Conservation (phyloP, 2,113 vertebrate species). For the Prunella himalayana region DNA sequence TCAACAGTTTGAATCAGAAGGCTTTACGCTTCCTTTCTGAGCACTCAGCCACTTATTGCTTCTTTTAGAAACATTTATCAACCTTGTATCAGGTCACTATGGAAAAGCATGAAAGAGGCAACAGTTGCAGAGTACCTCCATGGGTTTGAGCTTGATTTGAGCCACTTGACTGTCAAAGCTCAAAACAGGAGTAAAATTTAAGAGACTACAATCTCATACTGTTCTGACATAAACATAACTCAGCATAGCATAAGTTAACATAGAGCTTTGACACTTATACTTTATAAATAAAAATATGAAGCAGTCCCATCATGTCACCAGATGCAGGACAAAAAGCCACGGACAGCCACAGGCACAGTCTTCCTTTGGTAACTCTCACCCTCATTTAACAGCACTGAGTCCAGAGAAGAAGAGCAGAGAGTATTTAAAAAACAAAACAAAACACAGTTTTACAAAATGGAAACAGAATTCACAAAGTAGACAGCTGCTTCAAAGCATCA, state of each 20-base stretch:
- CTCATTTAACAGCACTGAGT: not conserved
- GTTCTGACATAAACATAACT: not conserved
- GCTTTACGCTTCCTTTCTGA: constrained; percentile 15
- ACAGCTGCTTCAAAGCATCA: not conserved
- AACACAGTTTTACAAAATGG: not conserved
- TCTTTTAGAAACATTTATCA: constrained; percentile 42
- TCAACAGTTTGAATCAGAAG: constrained; percentile 4
- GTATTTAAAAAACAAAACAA: not conserved
- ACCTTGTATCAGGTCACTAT: not conserved
- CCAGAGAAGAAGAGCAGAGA: not conserved
- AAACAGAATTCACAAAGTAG: not conserved
- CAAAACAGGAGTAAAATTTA: not conserved
- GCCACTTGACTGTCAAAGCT: not conserved
- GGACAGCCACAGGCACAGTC: fast-evolving
- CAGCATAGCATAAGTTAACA: not conserved
- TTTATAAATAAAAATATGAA: not conserved
- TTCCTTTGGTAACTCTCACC: not conserved
- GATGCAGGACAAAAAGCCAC: not conserved
- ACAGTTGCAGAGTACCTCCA: not conserved
- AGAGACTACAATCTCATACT: not conserved
- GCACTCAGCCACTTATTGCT: not conserved
- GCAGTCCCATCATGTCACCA: not conserved
- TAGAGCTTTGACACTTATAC: not conserved
- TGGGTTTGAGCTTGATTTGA: not conserved
- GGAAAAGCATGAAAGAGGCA: not conserved